Percentiles rank a stretch among this genome's conserved stretches.
Conservation (phyloP, 2,888 invertebrate species). For the Chrysolina haemoptera region DNA sequence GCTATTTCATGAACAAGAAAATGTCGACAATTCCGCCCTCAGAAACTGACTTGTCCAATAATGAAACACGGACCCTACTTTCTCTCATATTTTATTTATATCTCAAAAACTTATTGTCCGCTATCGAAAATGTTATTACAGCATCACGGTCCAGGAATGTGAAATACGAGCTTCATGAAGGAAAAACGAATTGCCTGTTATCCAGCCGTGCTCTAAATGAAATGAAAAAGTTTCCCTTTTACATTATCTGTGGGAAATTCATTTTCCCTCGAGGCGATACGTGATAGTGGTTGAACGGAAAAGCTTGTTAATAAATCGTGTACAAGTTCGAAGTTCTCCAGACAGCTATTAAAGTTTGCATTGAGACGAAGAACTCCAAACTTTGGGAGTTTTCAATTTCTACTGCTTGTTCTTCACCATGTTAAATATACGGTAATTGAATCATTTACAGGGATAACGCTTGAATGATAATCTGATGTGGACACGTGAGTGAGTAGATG, state of each 20-base stretch:
- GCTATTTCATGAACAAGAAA: too few species aligned
- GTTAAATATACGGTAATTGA: not conserved
- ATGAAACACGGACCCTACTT: too few species aligned
- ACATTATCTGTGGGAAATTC: conserved; percentile 18
- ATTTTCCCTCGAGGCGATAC: not conserved
- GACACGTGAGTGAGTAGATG: too few species aligned
- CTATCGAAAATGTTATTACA: too few species aligned
- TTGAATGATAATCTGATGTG: too few species aligned
- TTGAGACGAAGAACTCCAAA: conserved; percentile 6
- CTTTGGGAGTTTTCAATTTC: not conserved
- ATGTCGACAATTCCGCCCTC: too few species aligned
- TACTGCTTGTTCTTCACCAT: not conserved
- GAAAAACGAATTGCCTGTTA: conserved; percentile 2
- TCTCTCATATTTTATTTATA: too few species aligned
- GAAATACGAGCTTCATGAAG: not conserved
- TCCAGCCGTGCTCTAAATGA: not conserved
- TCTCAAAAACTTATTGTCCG: too few species aligned
- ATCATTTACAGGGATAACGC: too few species aligned
- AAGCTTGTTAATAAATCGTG: conserved; percentile 33
- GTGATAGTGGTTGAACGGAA: conserved; percentile 23
- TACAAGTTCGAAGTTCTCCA: conserved; percentile 28
- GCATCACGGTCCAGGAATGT: not conserved
- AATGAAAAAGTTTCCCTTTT: conserved; percentile 5
- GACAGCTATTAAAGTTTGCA: conserved; percentile 6
- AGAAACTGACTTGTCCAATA: too few species aligned